A percentile compares a stretch with the other conserved stretches of the same genome.
phyloP scores from a whole-genome alignment of 2,113 vertebrate species.

The Enhydra lutris region DNA sequence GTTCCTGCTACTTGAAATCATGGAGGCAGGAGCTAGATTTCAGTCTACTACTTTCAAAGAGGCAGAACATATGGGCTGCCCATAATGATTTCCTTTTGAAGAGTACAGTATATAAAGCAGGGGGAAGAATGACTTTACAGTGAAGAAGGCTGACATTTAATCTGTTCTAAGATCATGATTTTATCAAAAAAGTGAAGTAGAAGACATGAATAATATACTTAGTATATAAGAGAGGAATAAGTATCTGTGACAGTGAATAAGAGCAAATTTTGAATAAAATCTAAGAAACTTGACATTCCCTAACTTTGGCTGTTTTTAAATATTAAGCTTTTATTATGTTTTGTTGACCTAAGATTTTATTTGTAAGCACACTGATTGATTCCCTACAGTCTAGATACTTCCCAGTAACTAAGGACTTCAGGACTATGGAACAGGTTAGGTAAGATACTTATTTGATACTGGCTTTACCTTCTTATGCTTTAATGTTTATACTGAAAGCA shows the following conservation, averaged over 20 bases:
- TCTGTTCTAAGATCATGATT: not conserved
- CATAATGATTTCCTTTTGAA: not conserved
- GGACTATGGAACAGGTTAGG: not conserved
- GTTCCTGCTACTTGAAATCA: not conserved
- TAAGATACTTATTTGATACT: not conserved
- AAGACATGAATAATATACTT: not conserved
- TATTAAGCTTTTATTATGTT: not conserved
- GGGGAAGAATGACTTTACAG: not conserved
- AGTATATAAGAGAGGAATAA: not conserved
- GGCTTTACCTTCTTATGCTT: not conserved
- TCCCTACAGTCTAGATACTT: not conserved
- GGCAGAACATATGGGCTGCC: not conserved
- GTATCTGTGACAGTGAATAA: not conserved
- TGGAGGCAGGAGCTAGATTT: not conserved
- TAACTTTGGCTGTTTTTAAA: not conserved
- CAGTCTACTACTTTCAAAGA: not conserved
- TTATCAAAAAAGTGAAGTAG: not conserved
- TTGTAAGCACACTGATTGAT: not conserved
- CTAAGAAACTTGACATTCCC: not conserved
- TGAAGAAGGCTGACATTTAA: not conserved
- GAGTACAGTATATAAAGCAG: not conserved
- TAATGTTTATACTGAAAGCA: not conserved
- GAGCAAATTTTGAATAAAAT: not conserved
- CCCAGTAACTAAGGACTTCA: not conserved
- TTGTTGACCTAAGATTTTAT: not conserved